Base-by-base conservation (phyloP, 37 sponge, comb jelly and placozoan genomes). In the Amphimedon queenslandica region DNA sequence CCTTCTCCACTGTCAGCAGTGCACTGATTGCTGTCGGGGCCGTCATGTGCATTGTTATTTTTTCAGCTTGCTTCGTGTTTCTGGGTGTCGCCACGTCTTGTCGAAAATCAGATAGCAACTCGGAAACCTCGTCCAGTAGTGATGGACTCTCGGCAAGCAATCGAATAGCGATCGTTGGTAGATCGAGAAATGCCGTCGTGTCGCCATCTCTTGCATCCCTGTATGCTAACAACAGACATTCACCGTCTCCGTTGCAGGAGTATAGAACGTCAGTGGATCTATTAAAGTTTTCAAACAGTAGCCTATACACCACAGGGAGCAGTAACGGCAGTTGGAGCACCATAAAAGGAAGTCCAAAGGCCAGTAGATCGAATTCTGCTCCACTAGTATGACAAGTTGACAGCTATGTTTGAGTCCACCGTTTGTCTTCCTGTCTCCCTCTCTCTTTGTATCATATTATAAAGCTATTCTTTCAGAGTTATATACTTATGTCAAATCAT, bases 21-120 rank as follows among this genome's bases (percentile, higher is more conserved):
- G 89, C 74, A 6, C 67, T 88, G 18, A 79, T 88, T n/a, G 78
- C 80, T 36, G 34, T 88, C 0, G 84, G 80, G 4, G 74, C 78
- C 6, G 84, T 88, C 5, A 56, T 74, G 6, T 80, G 89, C 3
- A 83, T 88, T 57, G 75, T 88, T 30, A 55, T 63, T 0, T 83
- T 88, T 56, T 79, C 89, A 0, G 66, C 84, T 3, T 47, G 72
- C 2, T 78, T 78, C 32, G 32, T 75, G 21, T n/a, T 83, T 28
- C 29, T 78, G 20, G 74, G 89, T 40, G 37, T 83, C 35, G 77
- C 72, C 38, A 72, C 74, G 25, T 70, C 27, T 5, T 25, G 63
- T 2, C 64, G 21, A 2, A 51, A 58, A 30, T 8, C 13, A 18
- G 13, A 47, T 47, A 21, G 56, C 6, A 29, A 2, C 32, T n/a